A percentile compares a stretch with the other conserved stretches of the same genome.
phyloP scores from a whole-genome alignment of 2,113 vertebrate genomes.

The Deroptyus accipitrinus region DNA sequence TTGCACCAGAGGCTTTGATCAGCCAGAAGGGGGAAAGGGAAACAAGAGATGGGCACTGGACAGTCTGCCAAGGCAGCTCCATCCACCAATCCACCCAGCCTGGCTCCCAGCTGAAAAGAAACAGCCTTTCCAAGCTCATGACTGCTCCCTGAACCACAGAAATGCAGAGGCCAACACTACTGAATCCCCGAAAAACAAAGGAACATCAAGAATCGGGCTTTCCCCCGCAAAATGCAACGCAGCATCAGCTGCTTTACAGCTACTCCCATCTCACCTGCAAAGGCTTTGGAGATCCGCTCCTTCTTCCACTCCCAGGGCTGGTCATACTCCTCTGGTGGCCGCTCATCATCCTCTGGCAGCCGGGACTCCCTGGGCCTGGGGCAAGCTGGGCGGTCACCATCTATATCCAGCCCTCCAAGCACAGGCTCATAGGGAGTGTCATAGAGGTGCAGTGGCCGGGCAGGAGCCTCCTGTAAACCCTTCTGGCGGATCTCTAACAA shows the following conservation, averaged over 20 bases:
- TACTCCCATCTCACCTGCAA: slow-evolving; percentile 85
- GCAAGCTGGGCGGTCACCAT: slow-evolving; percentile 69
- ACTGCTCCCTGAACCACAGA: rapidly evolving
- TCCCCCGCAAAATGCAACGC: rapidly evolving
- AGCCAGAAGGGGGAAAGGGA: background rate
- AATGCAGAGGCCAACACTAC: background rate
- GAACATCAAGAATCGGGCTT: background rate
- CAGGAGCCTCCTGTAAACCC: slow-evolving; percentile 70
- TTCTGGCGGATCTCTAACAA: slow-evolving; percentile 77
- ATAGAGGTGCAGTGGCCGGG: slow-evolving; percentile 81
- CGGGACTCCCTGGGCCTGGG: slow-evolving; percentile 85
- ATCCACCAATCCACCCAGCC: background rate
- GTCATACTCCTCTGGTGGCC: slow-evolving; percentile 95
- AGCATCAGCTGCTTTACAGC: background rate
- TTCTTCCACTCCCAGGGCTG: slow-evolving; percentile 99
- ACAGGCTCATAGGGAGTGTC: slow-evolving; percentile 90
- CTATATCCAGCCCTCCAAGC: slow-evolving; percentile 77
- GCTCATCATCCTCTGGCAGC: slow-evolving; percentile 92
- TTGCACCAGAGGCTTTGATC: background rate
- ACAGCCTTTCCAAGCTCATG: background rate
- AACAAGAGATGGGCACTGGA: background rate
- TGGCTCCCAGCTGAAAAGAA: background rate
- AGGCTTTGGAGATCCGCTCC: slow-evolving; percentile 94
- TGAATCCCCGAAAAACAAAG: background rate
- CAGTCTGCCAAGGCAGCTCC: background rate